phyloP scores from a whole-genome alignment of 1,140 invertebrate genomes.

The Drosophila pruinosa region DNA sequence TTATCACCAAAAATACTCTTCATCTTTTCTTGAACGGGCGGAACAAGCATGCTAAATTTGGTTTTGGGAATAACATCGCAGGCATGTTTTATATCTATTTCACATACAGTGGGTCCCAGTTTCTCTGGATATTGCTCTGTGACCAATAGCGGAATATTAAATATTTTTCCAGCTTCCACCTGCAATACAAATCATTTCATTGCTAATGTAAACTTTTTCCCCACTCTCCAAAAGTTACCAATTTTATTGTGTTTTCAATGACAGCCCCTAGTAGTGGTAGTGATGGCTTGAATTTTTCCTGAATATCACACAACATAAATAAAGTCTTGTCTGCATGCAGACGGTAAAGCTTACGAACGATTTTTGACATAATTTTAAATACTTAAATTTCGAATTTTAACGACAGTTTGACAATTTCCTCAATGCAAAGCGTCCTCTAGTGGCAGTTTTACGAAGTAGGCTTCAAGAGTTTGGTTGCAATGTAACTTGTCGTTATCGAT shows the following conservation, averaged over 20 bases:
- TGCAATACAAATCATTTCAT: conserved; percentile 68
- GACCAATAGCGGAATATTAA: conserved; percentile 91
- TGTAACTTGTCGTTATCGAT: conserved; percentile 18
- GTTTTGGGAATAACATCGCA: conserved; percentile 89
- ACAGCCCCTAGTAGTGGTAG: conserved; percentile 89
- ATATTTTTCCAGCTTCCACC: conserved; percentile 88
- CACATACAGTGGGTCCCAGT: conserved; percentile 90
- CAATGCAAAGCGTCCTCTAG: conserved; percentile 6
- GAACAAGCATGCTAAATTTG: conserved; percentile 92
- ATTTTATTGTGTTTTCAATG: conserved; percentile 88
- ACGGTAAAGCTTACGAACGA: conserved; percentile 33
- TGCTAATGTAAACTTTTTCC: not conserved
- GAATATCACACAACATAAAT: conserved; percentile 93
- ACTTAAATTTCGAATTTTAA: conserved; percentile 5
- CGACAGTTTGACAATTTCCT: conserved; percentile 14
- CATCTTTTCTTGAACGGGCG: conserved; percentile 86
- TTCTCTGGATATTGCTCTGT: conserved; percentile 92
- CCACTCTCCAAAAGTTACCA: conserved; percentile 84
- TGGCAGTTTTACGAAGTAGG: not conserved
- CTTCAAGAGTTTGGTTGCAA: not conserved
- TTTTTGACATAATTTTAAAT: not conserved
- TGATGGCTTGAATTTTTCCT: conserved; percentile 90
- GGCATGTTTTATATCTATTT: conserved; percentile 88
- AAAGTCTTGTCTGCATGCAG: conserved; percentile 84
- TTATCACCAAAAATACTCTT: conserved; percentile 83